These are phyloP conservation scores for Oryzias woworae DNA, from an alignment of 2,113 vertebrate genomes.

Conservation along the genomic window DNA sequence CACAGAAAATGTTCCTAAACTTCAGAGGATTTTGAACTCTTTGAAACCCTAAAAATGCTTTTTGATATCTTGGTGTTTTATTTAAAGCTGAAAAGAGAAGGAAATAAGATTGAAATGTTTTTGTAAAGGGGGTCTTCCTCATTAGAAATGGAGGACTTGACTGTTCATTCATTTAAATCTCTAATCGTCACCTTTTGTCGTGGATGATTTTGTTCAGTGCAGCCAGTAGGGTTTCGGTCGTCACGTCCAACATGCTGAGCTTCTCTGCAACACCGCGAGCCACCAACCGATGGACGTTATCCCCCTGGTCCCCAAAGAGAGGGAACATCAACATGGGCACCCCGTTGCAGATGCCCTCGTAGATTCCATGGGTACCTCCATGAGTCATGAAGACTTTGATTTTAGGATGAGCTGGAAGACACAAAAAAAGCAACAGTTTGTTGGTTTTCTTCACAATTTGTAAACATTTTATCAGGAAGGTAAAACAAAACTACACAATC, in stretches of 20 bases:
- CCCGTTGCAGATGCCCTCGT: constrained; percentile 88
- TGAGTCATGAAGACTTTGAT: constrained; percentile 90
- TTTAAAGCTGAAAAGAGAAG: too few relatives aligned
- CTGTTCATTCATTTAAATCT: not conserved
- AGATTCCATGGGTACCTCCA: constrained; percentile 87
- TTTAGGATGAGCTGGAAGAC: constrained; percentile 85
- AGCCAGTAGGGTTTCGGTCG: constrained; percentile 73
- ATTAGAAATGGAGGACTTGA: too few relatives aligned
- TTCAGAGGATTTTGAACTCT: too few relatives aligned
- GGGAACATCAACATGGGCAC: constrained; percentile 94
- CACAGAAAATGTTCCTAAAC: too few relatives aligned
- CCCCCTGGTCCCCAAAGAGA: constrained; percentile 90
- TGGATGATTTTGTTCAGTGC: constrained; percentile 82
- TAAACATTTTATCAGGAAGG: too few relatives aligned
- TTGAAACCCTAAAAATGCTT: too few relatives aligned
- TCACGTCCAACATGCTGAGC: constrained; percentile 81
- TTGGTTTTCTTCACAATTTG: too few relatives aligned
- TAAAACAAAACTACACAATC: too few relatives aligned
- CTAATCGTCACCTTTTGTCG: constrained; percentile 79
- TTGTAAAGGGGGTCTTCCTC: too few relatives aligned
- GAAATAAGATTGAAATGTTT: too few relatives aligned
- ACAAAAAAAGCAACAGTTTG: not conserved
- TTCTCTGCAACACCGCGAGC: constrained; percentile 81
- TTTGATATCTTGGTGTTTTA: too few relatives aligned
- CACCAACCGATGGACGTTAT: constrained; percentile 84